phyloP scores from a whole-genome alignment of 2,888 invertebrate genomes.

The Tridacna crocea region DNA sequence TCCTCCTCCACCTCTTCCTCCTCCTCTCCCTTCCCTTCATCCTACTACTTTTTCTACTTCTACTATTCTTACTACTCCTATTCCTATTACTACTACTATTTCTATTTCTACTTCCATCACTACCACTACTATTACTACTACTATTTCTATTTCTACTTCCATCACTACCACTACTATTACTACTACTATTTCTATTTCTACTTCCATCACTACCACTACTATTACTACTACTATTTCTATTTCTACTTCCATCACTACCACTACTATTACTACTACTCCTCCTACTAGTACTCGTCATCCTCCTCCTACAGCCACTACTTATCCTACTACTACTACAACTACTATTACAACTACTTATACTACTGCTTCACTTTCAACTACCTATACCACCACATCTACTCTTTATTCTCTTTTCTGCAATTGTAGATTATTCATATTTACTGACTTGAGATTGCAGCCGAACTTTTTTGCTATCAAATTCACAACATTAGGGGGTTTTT shows the following conservation, averaged over 20 bases:
- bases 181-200: slow-evolving; percentile 26
- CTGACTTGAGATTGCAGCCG: too few species aligned
- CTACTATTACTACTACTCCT: slow-evolving; percentile 18
- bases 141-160: slow-evolving; percentile 18
- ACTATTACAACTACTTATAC: slow-evolving; percentile 20
- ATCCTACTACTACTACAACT: slow-evolving; percentile 26
- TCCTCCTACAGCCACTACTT: slow-evolving; percentile 13
- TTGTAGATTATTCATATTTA: too few species aligned
- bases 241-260: slow-evolving; percentile 15
- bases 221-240: slow-evolving; percentile 18
- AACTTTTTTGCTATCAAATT: too few species aligned
- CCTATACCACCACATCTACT: slow-evolving; percentile 25
- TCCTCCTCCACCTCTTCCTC: slow-evolving; percentile 17
- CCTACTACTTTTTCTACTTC: slow-evolving; percentile 15
- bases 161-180: slow-evolving; percentile 26
- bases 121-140: slow-evolving; percentile 24
- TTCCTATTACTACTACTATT: slow-evolving; percentile 15
- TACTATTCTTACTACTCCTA: slow-evolving; percentile 19
- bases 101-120: slow-evolving; percentile 11
- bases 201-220: slow-evolving; percentile 28
- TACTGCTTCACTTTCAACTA: too few species aligned
- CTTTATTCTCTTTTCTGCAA: not conserved
- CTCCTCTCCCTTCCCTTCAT: slow-evolving; percentile 5
- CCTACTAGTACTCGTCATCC: slow-evolving; percentile 1
- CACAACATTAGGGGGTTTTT: too few species aligned